Base-by-base conservation (phyloP, 2,888 invertebrate species). In the Pharmacophagus antenor region DNA sequence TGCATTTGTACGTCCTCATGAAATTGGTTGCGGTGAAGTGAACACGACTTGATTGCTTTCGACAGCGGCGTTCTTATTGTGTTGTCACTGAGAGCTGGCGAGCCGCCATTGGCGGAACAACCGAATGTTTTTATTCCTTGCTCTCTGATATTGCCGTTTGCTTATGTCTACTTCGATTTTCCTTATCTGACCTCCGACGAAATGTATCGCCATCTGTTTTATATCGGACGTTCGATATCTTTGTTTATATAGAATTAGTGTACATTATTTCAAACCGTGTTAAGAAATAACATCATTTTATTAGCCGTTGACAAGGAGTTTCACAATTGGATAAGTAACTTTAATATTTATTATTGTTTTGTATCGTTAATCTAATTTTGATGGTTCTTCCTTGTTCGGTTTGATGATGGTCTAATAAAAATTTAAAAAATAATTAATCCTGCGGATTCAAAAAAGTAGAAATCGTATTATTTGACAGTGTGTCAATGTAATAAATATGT, bases 21-120 rank as follows among this genome's bases (percentile, higher is more conserved):
- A 79, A 78, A 81, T 79, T 80, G 80, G 76, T 78, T 77, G 80
- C 76, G 75, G 72, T 68, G 69, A 69, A 71, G 81, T 79, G 74
- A 80, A 80, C 80, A 79, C 77, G 79, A 67, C 69, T 70, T 76
- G 80, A 85, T 85, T 84, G 85, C 79, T 82, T 82, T 82, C 77
- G 79, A 81, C 80, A 79, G 80, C 76, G 76, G 75, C 76, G 77
- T 81, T 81, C 82, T 85, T 88, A 87, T 86, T 87, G 84, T 88
- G 83, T 84, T 85, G 83, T 82, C 84, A 77, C 74, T 73, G 72
- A 75, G 74, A 73, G 68, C 79, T 85, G 86, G 85, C 85, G 80
- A 74, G 69, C 76, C 74, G 84, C 87, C 84, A 82, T 79, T 72
- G 72, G 71, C 69, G 68, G 70, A 71, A 67, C 74, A 74, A 76